These are phyloP conservation scores for Dromius quadrimaculatus DNA, from an alignment of 2,888 invertebrate species.

Conservation along the genomic window DNA sequence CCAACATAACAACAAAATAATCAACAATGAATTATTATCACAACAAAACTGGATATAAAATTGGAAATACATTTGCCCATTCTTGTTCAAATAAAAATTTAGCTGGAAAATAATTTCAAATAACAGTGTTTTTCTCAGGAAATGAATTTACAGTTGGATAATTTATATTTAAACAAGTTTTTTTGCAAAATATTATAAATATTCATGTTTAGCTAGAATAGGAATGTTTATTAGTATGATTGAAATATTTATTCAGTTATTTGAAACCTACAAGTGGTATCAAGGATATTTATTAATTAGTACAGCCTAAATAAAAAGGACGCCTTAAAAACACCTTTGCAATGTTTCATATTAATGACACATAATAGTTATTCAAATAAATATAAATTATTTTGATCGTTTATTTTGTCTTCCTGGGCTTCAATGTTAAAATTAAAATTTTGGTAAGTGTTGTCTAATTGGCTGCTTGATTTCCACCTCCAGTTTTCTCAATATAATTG, in stretches of 20 bases:
- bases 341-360: no score
- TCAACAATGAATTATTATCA: slow-evolving; percentile 1
- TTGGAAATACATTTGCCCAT: not conserved
- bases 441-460: no score
- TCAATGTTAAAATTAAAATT: no score
- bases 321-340: not conserved
- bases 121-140: no score
- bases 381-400: no score
- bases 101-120: no score
- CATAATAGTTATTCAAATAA: no score
- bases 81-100: no score
- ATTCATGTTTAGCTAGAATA: slow-evolving; percentile 11
- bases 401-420: no score
- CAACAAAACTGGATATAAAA: slow-evolving; percentile 14
- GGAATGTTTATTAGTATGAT: slow-evolving; percentile 6
- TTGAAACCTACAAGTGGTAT: slow-evolving; percentile 15
- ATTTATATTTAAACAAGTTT: not conserved
- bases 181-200: slow-evolving; percentile 17
- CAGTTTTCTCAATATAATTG: no score
- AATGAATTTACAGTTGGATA: no score
- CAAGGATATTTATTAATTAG: slow-evolving; percentile 24
- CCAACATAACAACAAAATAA: slow-evolving; percentile 23
- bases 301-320: not conserved
- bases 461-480: no score
- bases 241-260: slow-evolving; percentile 18